These are phyloP conservation scores for Bombus waltoni DNA, from an alignment of 1,140 invertebrate species.

Conservation along the genomic window DNA sequence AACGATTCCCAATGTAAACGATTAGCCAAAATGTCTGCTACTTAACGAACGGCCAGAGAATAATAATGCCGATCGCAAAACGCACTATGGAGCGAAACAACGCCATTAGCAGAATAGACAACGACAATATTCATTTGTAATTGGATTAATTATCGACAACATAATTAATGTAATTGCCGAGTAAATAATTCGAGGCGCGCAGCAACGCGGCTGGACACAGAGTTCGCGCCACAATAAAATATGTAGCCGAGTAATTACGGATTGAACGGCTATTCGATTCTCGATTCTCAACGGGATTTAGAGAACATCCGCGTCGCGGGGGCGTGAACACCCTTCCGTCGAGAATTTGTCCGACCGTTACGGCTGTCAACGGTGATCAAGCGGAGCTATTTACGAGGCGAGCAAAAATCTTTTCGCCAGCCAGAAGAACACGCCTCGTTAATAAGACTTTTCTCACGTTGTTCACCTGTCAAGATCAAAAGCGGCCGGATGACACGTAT, in stretches of 20 bases:
- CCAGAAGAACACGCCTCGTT: slow-evolving; percentile 49
- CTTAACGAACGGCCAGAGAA: neutral
- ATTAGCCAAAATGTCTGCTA: neutral
- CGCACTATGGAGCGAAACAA: neutral
- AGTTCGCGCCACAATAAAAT: slow-evolving; percentile 22
- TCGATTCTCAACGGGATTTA: neutral
- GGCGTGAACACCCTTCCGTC: neutral
- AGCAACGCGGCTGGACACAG: neutral
- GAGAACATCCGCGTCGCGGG: neutral
- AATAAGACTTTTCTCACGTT: slow-evolving; percentile 65
- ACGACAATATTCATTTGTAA: slow-evolving; percentile 29
- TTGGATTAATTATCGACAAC: slow-evolving; percentile 44
- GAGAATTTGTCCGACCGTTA: slow-evolving; percentile 31
- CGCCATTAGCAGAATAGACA: slow-evolving; percentile 26
- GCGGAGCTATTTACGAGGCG: slow-evolving; percentile 8
- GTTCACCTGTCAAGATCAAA: slow-evolving; percentile 53
- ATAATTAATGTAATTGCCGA: slow-evolving; percentile 49
- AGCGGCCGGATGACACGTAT: slow-evolving; percentile 33
- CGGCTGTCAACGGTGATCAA: slow-evolving; percentile 23
- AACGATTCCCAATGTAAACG: neutral
- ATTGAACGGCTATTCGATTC: neutral
- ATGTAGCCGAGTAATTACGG: slow-evolving; percentile 38
- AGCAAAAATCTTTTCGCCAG: neutral
- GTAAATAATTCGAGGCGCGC: slow-evolving; percentile 40
- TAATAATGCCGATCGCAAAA: neutral